Evolutionary conservation across 2,797 vertebrate species (phyloP), one percentile per base, ranked within the genome.

Genomic region (Graptemys geographica): DNA sequence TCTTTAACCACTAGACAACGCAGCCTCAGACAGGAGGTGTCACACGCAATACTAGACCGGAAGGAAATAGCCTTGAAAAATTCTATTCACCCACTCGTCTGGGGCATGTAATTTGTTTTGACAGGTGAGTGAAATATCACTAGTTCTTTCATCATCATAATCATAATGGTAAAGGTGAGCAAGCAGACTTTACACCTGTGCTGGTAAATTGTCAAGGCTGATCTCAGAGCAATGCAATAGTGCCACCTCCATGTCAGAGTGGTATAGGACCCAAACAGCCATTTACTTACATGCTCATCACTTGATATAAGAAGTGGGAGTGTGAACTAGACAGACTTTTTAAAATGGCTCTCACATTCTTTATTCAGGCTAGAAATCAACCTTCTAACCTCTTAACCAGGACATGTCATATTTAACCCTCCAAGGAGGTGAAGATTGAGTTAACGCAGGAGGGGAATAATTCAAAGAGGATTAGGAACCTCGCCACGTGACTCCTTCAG

Each of bases 21-120:
- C 79, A 81, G 79, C 57, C 91, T 91, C 52, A 44, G 94, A 27
- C 83, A 74, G 2, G 53, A 10, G 18, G 9, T 51, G 27, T 0
- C 86, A 84, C 90, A 81, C 84, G 33, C 47, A 53, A 15, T 2
- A 65, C 37, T 80, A 83, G 53, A 87, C 57, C 2, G 41, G 52
- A 87, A 94, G 3, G 18, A 81, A 95, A 80, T 83, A 96, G 94
- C 83, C 21, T 57, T 41, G 87, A 51, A 91, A 25, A 94, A 96
- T 83, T 1, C 72, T 88, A 90, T 90, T 94, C 92, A 89, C 91
- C 37, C 88, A 69, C 86, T 87, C 79, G 53, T 87, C 59, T n/a
- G 79, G 87, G 86, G 44, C 52, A 85, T 18, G 2, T 28, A 5
- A 84, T 47, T 23, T 95, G 93, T 88, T 87, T 90, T 74, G 82